A percentile compares a stretch with the other conserved stretches of the same genome.
phyloP scores from a whole-genome alignment of 1,140 invertebrate species.

The Pachypsylla venusta region DNA sequence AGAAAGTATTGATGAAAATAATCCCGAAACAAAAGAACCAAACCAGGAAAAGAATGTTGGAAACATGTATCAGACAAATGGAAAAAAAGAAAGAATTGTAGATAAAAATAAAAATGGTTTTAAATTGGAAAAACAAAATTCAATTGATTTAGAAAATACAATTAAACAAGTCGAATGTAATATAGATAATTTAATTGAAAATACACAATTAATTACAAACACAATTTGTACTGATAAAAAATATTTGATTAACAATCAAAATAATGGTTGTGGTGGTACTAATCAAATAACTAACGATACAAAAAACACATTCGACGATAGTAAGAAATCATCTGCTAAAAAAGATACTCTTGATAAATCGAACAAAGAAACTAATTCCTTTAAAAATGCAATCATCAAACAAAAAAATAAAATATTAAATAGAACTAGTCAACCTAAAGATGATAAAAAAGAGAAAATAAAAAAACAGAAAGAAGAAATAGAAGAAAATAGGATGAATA shows the following conservation, averaged over 20 bases:
- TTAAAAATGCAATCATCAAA: neutral
- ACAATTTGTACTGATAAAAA: neutral
- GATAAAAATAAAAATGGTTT: neutral
- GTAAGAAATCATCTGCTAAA: neutral
- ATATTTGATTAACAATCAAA: neutral
- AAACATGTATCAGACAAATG: neutral
- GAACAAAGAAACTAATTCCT: neutral
- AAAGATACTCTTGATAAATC: neutral
- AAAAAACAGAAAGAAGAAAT: neutral
- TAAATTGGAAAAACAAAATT: neutral
- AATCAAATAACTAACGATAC: too few relatives aligned
- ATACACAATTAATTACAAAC: neutral
- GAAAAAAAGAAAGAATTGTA: neutral
- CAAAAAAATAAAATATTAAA: slow-evolving; percentile 5
- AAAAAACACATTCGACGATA: neutral
- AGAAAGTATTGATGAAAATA: too few relatives aligned
- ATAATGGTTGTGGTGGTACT: too few relatives aligned
- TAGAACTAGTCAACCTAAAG: neutral
- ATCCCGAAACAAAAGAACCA: slow-evolving; percentile 1
- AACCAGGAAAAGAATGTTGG: neutral
- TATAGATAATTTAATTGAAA: neutral
- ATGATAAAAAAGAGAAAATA: neutral
- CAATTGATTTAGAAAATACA: neutral
- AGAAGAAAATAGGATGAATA: neutral
- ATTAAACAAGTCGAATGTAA: neutral